Base-by-base conservation (phyloP, 2,888 invertebrate genomes). In the Drosophila planitibia region DNA sequence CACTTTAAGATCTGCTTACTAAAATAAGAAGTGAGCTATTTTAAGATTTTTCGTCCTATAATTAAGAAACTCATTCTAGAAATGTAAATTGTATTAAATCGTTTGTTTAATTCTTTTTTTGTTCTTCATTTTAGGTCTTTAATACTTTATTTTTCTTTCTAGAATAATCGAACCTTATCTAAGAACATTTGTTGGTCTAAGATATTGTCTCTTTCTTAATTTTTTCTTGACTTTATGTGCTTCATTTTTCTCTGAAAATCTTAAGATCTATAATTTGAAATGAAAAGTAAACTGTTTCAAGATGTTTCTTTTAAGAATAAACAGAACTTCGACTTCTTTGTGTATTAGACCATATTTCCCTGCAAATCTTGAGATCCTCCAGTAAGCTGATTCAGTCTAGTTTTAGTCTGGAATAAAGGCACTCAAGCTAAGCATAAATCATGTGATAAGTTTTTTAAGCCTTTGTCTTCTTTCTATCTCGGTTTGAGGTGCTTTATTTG, bases 201-300 rank as follows among this genome's bases (percentile, higher is more conserved):
- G 2, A 4, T 0, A 2, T 5, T n/a, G n/a, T 4, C n/a, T 5
- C 2, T 12, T 12, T n/a, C 12, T 6, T 41, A 2, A 2, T 5
- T 5, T n/a, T n/a, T 41, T 12, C 5, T 14, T 6, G 12, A 1
- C 12, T n/a, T 0, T 1, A n/a, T 41, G 10, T n/a, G 10, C n/a
- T 41, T n/a, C 19, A 19, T 37, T 16, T 19, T 6, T 19, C 19
- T 39, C 7, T 19, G 7, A 7, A 7, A 19, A 0, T 39, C 39
- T n/a, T n/a, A 9, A 39, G n/a, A 9, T 1, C 9, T 0, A n/a
- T 10, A 0, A n/a, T 1, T 41, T 41, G 0, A 41, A 12, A 1
- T 5, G 2, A 7, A 4, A 22, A 22, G 3, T 0, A 47, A 44
- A 6, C n/a, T 22, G 5, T 6, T 44, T 44, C 3, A 3, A 44